phyloP scores from a whole-genome alignment of 2,113 vertebrate species.

The Thamnophis sirtalis region DNA sequence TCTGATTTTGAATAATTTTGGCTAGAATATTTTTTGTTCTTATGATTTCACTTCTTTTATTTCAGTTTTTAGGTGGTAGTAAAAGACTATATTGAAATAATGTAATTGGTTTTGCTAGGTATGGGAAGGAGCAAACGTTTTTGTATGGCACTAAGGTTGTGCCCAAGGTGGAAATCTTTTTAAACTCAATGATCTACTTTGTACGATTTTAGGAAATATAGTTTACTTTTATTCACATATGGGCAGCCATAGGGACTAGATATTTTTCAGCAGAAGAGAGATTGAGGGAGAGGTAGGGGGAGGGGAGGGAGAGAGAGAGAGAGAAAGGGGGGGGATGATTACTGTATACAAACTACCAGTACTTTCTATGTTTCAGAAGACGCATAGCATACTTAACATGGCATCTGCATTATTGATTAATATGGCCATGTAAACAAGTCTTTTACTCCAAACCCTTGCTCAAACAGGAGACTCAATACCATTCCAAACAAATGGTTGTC shows the following conservation, averaged over 20 bases:
- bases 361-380: neutral
- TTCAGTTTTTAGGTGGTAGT: neutral
- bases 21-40: neutral
- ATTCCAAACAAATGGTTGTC: neutral
- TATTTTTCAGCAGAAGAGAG: neutral
- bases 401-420: neutral
- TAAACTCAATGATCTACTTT: no score
- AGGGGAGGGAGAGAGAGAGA: fast-evolving
- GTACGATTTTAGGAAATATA: neutral
- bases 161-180: neutral
- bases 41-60: neutral
- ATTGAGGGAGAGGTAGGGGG: no score
- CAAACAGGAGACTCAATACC: neutral
- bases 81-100: neutral
- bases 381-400: neutral
- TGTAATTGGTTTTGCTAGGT: neutral
- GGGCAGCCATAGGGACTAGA: neutral
- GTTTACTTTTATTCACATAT: neutral
- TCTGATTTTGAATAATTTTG: neutral
- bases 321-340: neutral
- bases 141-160: neutral
- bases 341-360: neutral
- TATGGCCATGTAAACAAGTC: neutral
- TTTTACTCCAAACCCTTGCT: neutral
- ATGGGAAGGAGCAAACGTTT: neutral